These are phyloP conservation scores for Chelonoidis abingdonii DNA, from an alignment of 2,113 vertebrate genomes.

Conservation along the genomic window DNA sequence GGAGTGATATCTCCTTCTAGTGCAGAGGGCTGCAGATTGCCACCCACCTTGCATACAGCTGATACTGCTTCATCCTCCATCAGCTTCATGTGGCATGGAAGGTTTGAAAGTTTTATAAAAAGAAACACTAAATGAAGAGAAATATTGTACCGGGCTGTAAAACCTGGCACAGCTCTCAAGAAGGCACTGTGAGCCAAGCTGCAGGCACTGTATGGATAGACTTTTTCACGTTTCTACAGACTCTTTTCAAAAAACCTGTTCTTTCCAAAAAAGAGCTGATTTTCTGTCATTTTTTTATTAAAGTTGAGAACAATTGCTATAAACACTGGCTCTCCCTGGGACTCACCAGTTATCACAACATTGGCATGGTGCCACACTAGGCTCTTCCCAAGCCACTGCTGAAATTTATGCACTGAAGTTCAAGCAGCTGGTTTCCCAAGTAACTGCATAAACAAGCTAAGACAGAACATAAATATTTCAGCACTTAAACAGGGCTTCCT, in stretches of 20 bases:
- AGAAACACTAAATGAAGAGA: background rate
- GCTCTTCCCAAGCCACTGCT: slow-evolving; percentile 3
- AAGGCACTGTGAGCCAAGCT: background rate
- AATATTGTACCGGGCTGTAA: background rate
- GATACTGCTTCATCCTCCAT: background rate
- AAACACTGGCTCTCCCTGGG: background rate
- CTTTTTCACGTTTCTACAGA: background rate
- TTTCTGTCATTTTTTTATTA: background rate
- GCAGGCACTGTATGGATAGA: background rate
- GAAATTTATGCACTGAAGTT: slow-evolving; percentile 26
- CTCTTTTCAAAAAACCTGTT: background rate
- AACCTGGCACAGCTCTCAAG: background rate
- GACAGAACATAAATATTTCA: slow-evolving; percentile 12
- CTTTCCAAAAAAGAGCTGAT: background rate
- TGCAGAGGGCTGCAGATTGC: background rate
- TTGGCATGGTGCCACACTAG: background rate
- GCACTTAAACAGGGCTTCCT: background rate
- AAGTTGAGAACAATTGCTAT: background rate
- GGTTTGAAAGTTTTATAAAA: background rate
- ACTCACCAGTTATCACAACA: background rate
- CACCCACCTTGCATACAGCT: background rate
- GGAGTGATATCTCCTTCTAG: background rate
- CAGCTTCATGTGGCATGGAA: background rate
- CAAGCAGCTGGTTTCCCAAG: background rate
- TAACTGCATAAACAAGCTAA: background rate